Conservation (phyloP, 1,140 invertebrate genomes). For the Hyles euphorbiae region DNA sequence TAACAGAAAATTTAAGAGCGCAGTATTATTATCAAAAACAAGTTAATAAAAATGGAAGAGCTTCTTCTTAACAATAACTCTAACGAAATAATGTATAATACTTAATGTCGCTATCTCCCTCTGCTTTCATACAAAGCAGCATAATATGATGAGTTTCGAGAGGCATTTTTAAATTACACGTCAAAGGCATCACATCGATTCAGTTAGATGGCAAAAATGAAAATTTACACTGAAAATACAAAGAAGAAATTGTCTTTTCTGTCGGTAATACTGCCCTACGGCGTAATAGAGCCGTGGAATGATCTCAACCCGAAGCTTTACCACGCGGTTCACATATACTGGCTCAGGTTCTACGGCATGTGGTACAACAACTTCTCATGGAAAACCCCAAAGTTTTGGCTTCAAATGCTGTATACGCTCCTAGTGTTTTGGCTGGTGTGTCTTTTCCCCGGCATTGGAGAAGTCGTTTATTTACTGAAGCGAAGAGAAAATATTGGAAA, state of each 20-base stretch:
- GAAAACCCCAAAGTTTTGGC: conserved; percentile 48
- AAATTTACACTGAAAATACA: conserved; percentile 35
- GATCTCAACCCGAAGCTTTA: conserved; percentile 57
- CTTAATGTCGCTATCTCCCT: conserved; percentile 37
- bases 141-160: conserved; percentile 37
- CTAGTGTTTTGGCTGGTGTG: conserved; percentile 63
- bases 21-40: conserved; percentile 2
- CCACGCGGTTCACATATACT: conserved; percentile 67
- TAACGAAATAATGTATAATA: conserved; percentile 53
- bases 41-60: conserved; percentile 8
- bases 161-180: conserved; percentile 45
- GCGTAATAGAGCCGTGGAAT: conserved; percentile 52
- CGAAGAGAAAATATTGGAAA: conserved; percentile 63
- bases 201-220: conserved; percentile 33
- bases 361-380: conserved; percentile 58
- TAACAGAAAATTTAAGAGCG: neutral
- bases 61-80: conserved; percentile 44
- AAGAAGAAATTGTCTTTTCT: conserved; percentile 37
- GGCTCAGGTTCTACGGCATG: conserved; percentile 70
- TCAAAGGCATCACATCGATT: conserved; percentile 31
- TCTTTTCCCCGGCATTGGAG: conserved; percentile 63
- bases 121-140: conserved; percentile 34
- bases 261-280: conserved; percentile 50
- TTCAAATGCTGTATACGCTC: conserved; percentile 47
- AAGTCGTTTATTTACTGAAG: conserved; percentile 60